These are phyloP conservation scores for Ectropis crepuscularia DNA, from an alignment of 2,888 invertebrate genomes.

Conservation along the genomic window DNA sequence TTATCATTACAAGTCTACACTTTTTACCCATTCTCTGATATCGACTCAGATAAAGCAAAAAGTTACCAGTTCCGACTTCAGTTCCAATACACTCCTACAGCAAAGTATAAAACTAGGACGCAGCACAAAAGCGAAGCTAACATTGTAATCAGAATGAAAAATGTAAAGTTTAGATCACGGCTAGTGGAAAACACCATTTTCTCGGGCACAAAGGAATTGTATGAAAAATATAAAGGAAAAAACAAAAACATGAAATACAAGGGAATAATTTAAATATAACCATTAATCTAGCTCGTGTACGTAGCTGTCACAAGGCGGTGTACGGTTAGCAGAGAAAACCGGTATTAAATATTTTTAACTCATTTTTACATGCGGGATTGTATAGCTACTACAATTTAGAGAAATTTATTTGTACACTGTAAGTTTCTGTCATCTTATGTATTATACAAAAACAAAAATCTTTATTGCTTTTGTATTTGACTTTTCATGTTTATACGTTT, in stretches of 20 bases:
- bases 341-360: slow-evolving; percentile 8
- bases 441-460: too few species aligned
- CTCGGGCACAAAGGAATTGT: slow-evolving; percentile 50
- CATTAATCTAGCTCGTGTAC: slow-evolving; percentile 79
- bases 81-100: slow-evolving; percentile 1
- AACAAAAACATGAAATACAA: slow-evolving; percentile 63
- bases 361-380: too few species aligned
- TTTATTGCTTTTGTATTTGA: too few species aligned
- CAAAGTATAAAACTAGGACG: slow-evolving; percentile 18
- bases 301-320: slow-evolving; percentile 62
- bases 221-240: slow-evolving; percentile 60
- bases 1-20: too few species aligned
- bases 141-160: slow-evolving; percentile 62
- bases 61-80: too few species aligned
- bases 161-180: slow-evolving; percentile 62
- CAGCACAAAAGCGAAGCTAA: slow-evolving; percentile 30
- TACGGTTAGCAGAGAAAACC: slow-evolving; percentile 59
- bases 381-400: too few species aligned
- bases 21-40: too few species aligned
- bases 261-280: slow-evolving; percentile 80
- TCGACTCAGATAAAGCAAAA: too few species aligned
- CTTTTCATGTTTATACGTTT: too few species aligned
- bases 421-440: too few species aligned
- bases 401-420: too few species aligned
- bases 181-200: slow-evolving; percentile 50